Evolutionary conservation across 92 coral and sea anemone genomes (phyloP).

Genomic region (Desmophyllum pertusum): DNA sequence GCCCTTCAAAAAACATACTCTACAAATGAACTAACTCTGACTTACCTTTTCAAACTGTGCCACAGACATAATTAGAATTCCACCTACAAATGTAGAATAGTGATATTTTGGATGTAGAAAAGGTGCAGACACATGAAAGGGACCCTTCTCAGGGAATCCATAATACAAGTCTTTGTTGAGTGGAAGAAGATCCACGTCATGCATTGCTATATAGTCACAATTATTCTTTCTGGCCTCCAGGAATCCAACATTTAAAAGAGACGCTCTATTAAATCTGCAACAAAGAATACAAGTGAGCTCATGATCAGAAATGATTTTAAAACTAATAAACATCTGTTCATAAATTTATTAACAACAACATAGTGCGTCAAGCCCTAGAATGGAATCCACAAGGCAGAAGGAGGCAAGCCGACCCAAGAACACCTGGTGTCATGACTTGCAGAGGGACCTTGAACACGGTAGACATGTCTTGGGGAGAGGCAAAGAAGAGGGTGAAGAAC

Average conservation of each 20-base stretch:
- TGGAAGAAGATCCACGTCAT: slow-evolving; percentile 95
- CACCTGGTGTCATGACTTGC: too few species aligned
- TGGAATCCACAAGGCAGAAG: too few species aligned
- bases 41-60: slow-evolving; percentile 93
- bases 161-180: slow-evolving; percentile 84
- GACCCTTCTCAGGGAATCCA: slow-evolving; percentile 91
- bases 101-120: slow-evolving; percentile 94
- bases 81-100: slow-evolving; percentile 93
- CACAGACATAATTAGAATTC: slow-evolving; percentile 85
- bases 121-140: slow-evolving; percentile 96
- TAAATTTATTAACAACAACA: too few species aligned
- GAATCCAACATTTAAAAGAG: slow-evolving; percentile 90
- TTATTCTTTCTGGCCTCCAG: slow-evolving; percentile 76
- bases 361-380: too few species aligned
- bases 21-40: not conserved
- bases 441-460: too few species aligned
- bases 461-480: too few species aligned
- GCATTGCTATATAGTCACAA: slow-evolving; percentile 98
- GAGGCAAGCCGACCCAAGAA: too few species aligned
- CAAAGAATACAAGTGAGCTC: not conserved
- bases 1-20: not conserved
- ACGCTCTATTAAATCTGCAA: slow-evolving; percentile 93
- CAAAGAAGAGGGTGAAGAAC: too few species aligned
- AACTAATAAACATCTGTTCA: too few species aligned
- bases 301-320: not conserved